Evolutionary conservation across 2,797 vertebrate genomes (phyloP), one percentile per base, ranked within the genome.

Genomic region (Acanthurus lineatus): DNA sequence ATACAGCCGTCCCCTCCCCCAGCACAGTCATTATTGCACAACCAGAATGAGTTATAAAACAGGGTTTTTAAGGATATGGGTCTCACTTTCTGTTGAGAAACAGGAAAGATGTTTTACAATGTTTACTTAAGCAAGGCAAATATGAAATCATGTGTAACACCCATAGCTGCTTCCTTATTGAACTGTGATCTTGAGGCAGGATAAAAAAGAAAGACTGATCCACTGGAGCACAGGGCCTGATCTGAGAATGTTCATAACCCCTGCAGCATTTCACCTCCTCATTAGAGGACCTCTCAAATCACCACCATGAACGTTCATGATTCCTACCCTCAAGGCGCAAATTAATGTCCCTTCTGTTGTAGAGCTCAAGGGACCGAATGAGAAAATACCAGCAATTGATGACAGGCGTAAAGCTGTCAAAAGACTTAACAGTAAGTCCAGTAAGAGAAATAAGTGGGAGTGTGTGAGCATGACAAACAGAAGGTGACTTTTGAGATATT

Each of bases 261-360:
- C 54, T 77, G 25, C 20, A 15, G 5, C 2, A 1, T 44, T 68
- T 48, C 25, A 51, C 20, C 64, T 28, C 38, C 15, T 85, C 47
- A 42, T 42, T 12, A 42, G 40, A 42, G 10, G 40, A 42, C 9
- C 40, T 42, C 40, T 61, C 66, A 69, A 78, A 69, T 64, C 69
- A 71, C 54, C 75, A 40, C 60, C 57, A 56, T 9, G 66, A 54
- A 67, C 17, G 20, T 64, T 42, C 22, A 45, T 82, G 68, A 80
- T 20, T 83, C 48, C 40, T 67, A 17, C 17, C 81, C 68, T 61
- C 42, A 32, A 65, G 82, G 76, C 32, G 15, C 40, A 78, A 81
- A 88, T 83, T 52, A 84, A 88, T 84, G 62, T 19, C 56, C 74
- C 63, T 56, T 78, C 69, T 81, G 75, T 69, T 51, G 17, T 20